phyloP scores from a whole-genome alignment of 2,888 invertebrate species.

The Hylaea fasciaria region DNA sequence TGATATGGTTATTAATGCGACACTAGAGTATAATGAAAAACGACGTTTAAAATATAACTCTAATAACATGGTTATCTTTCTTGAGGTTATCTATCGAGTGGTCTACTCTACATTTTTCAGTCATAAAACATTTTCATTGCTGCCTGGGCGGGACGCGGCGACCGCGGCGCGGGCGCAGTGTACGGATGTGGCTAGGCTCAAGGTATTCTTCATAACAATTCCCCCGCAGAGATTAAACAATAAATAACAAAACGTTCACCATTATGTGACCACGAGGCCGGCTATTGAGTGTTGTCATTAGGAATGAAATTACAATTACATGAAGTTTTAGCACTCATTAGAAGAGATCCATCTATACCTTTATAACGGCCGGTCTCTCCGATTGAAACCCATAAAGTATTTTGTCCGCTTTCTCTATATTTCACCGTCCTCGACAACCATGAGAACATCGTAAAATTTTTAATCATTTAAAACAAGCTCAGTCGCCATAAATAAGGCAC shows the following conservation, averaged over 20 bases:
- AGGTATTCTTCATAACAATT: no score
- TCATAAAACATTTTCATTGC: no score
- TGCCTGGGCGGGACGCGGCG: no score
- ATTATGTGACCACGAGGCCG: background rate
- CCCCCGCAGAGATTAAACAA: no score
- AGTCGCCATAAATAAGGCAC: conserved; percentile 46
- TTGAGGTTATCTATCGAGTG: no score
- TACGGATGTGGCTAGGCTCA: no score
- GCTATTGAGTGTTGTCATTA: background rate
- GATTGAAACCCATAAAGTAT: conserved; percentile 41
- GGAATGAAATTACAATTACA: background rate
- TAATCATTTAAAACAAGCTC: conserved; percentile 48
- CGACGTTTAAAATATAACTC: conserved; percentile 25
- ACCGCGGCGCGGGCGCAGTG: no score
- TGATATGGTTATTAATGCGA: conserved; percentile 57
- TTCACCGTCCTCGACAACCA: conserved; percentile 37
- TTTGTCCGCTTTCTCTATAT: conserved; percentile 43
- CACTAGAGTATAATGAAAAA: conserved; percentile 30
- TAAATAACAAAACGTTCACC: no score
- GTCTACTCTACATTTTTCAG: no score
- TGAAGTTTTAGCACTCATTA: conserved; percentile 15
- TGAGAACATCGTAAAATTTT: conserved; percentile 46
- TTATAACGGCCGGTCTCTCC: conserved; percentile 14
- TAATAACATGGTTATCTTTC: background rate
- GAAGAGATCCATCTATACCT: conserved; percentile 5